Evolutionary conservation across 1,140 invertebrate genomes (phyloP).

Genomic region (Drosophila chauvacae): DNA sequence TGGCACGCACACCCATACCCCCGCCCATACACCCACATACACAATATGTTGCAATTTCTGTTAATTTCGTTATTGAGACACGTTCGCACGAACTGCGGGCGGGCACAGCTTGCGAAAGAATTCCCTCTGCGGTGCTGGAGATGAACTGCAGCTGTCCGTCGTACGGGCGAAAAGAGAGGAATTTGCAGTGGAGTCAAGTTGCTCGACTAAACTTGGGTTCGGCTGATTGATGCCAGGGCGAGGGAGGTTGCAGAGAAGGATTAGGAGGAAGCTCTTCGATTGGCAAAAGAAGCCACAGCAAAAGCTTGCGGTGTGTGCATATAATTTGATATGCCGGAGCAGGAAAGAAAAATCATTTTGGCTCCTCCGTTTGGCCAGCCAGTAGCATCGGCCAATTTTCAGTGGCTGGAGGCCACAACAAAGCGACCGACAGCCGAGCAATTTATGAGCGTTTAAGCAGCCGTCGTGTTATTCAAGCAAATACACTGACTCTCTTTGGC

Average conservation of each 20-base stretch:
- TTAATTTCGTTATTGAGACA: conserved; percentile 82
- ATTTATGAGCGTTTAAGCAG: conserved; percentile 42
- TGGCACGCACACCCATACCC: conserved; percentile 6
- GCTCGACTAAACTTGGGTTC: conserved; percentile 7
- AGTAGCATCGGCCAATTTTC: conserved; percentile 17
- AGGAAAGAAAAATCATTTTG: conserved; percentile 59
- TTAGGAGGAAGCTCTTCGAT: conserved; percentile 27
- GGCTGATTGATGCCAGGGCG: conserved; percentile 32
- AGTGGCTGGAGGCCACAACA: conserved; percentile 43
- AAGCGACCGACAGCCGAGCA: conserved; percentile 24
- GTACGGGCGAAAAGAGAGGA: conserved; percentile 1
- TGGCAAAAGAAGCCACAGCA: conserved; percentile 73
- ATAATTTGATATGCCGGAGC: conserved; percentile 60
- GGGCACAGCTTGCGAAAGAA: conserved; percentile 62
- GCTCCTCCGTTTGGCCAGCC: neutral
- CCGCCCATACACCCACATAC: conserved; percentile 5
- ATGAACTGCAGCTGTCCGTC: conserved; percentile 54
- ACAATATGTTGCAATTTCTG: conserved; percentile 81
- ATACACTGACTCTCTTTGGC: conserved; percentile 21
- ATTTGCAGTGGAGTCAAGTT: conserved; percentile 17
- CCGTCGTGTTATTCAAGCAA: conserved; percentile 20
- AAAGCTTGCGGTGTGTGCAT: conserved; percentile 72
- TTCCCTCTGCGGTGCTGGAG: conserved; percentile 33
- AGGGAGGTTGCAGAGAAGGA: conserved; percentile 4
- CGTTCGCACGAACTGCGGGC: conserved; percentile 70